phyloP scores from a whole-genome alignment of 2,888 invertebrate species.

The Heliothis peltigera region DNA sequence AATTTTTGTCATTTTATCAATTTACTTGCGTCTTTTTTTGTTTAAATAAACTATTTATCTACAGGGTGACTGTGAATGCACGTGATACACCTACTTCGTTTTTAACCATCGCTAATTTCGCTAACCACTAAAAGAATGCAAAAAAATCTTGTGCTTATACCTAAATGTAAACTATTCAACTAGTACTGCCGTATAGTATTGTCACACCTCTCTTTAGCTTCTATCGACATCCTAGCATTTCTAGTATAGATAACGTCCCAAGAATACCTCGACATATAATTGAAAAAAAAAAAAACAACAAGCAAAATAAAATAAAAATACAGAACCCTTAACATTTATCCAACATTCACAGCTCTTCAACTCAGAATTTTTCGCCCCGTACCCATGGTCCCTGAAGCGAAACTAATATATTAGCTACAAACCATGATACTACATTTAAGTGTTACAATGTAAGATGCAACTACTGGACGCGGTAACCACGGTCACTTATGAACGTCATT shows the following conservation, averaged over 20 bases:
- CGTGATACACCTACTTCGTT: background rate
- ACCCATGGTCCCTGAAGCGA: conserved; percentile 23
- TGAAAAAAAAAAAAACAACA: background rate
- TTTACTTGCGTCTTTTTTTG: too few relatives aligned
- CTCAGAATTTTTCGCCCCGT: conserved; percentile 38
- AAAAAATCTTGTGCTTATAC: too few relatives aligned
- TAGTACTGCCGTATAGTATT: too few relatives aligned
- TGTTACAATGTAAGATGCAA: conserved; percentile 20
- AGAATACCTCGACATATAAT: too few relatives aligned
- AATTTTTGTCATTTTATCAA: too few relatives aligned
- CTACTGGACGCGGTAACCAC: conserved; percentile 6
- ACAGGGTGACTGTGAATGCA: too few relatives aligned
- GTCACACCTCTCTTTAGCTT: too few relatives aligned
- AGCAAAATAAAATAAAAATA: background rate
- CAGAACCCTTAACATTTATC: conserved; percentile 29
- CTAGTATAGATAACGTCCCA: too few relatives aligned
- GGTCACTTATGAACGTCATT: conserved; percentile 28
- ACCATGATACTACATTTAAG: conserved; percentile 33
- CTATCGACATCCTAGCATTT: too few relatives aligned
- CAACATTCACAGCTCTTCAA: conserved; percentile 16
- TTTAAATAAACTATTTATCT: too few relatives aligned
- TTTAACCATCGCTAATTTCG: background rate
- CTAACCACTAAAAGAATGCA: too few relatives aligned
- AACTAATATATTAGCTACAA: conserved; percentile 55
- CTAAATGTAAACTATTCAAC: too few relatives aligned